Base-by-base conservation (phyloP, 2,113 vertebrate genomes). In the Raja brachyura region DNA sequence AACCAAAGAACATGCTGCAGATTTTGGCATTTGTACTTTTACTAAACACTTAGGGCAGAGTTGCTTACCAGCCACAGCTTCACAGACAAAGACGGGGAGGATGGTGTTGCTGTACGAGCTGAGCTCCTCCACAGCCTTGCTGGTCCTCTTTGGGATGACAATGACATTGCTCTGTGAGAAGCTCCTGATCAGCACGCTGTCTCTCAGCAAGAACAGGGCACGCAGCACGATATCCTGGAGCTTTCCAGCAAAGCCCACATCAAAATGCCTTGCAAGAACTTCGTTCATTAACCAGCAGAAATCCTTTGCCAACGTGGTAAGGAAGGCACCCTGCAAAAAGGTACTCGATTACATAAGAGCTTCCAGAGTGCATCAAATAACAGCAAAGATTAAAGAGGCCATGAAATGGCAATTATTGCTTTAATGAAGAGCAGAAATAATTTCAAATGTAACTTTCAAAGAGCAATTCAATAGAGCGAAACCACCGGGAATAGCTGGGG, bases 241-340 rank as follows among this genome's bases (percentile, higher is more conserved):
- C 94, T 94, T 96, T 59, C 98, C 98, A 0, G 97, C 97, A 93
- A 98, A 99, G 18, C 97, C 97, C 11, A 98, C 97, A 0, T 98
- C 97, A 68, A 33, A 95, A 93, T 96, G 96, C 77, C 96, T 97
- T 94, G 98, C 96, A 94, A 99, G 94, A 0, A 97, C 94, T 94
- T 99, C 97, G 93, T 98, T 97, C 0, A 97, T 95, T 93, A 99
- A 96, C 97, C 97, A 97, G 0, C 95, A 95, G 16, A 98, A 97
- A 9, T 98, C 98, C 76, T 25, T 93, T 94, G 97, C 96, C 94
- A 99, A 95, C 86, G 20, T 93, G 0, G 97, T 97, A 11, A 96
- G 90, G 83, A 95, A 95, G 75, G 97, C 95, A 0, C 97, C 97
- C 98, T 99, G 93, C 9, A 70, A 8, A 66, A 90, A 68, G 74